Evolutionary conservation across 2,113 vertebrate genomes (phyloP).

Genomic region (Gulo gulo): DNA sequence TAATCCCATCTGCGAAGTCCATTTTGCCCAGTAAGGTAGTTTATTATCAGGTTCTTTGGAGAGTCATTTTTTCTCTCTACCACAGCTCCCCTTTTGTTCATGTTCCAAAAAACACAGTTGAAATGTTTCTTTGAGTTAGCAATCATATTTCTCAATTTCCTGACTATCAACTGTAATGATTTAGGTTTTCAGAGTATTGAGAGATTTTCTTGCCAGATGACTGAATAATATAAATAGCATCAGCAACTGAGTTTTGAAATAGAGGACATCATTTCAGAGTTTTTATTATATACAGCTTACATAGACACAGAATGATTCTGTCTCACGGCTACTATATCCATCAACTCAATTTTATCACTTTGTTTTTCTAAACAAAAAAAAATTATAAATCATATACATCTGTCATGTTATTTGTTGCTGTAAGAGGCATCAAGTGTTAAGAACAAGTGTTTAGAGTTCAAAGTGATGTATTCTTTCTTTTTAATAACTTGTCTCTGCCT

Average conservation of each 20-base stretch:
- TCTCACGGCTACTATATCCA: constrained; percentile 33
- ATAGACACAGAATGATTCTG: constrained; percentile 31
- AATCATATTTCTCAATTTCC: constrained; percentile 1
- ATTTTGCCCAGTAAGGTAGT: background rate
- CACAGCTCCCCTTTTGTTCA: background rate
- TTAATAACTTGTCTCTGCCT: constrained; percentile 12
- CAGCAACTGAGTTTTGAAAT: constrained; percentile 8
- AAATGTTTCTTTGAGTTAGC: background rate
- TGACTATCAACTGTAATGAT: background rate
- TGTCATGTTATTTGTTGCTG: constrained; percentile 22
- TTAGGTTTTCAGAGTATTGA: constrained; percentile 12
- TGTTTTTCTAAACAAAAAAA: constrained; percentile 50
- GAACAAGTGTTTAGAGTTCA: background rate
- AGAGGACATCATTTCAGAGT: constrained; percentile 22
- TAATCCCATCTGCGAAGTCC: background rate
- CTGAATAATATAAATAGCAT: constrained; percentile 21
- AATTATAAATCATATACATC: constrained; percentile 54
- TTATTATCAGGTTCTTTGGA: background rate
- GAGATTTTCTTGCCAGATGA: constrained; percentile 12
- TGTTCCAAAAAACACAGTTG: background rate
- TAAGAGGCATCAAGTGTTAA: constrained; percentile 20
- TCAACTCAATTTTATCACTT: constrained; percentile 42
- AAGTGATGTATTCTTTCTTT: constrained; percentile 40
- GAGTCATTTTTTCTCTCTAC: background rate
- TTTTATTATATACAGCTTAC: constrained; percentile 11